A percentile compares a stretch with the other conserved stretches of the same genome.
These are phyloP conservation scores for Brienomyrus brachyistius DNA, from an alignment of 2,113 vertebrate species.

Conservation along the genomic window DNA sequence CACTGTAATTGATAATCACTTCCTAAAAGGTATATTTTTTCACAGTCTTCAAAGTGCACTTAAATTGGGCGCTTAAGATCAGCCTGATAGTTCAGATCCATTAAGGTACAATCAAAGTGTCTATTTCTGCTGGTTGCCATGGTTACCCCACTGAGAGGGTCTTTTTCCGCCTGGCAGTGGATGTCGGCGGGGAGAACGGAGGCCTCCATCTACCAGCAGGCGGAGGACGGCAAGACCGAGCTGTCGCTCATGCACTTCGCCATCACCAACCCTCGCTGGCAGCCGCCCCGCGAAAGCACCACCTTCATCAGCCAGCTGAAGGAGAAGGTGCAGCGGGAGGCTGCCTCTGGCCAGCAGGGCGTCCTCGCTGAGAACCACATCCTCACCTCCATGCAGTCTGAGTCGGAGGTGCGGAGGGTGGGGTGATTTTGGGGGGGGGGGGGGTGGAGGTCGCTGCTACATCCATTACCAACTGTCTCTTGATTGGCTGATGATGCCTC, in stretches of 20 bases:
- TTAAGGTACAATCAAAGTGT: background rate
- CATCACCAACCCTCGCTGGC: slow-evolving; percentile 97
- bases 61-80: background rate
- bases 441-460: background rate
- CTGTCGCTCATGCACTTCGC: slow-evolving; percentile 98
- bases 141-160: background rate
- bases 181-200: slow-evolving; percentile 91
- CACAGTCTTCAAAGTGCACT: background rate
- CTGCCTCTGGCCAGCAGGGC: slow-evolving; percentile 61
- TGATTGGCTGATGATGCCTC: background rate
- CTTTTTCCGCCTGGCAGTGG: slow-evolving; percentile 63
- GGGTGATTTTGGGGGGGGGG: background rate
- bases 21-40: background rate
- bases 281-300: slow-evolving; percentile 86
- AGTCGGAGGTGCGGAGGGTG: slow-evolving; percentile 70
- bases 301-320: slow-evolving; percentile 94
- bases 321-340: slow-evolving; percentile 86
- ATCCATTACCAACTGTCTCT: background rate
- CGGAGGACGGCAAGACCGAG: slow-evolving; percentile 93
- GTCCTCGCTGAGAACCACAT: slow-evolving; percentile 65
- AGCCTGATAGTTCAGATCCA: background rate
- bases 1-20: background rate
- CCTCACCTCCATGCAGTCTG: slow-evolving; percentile 75
- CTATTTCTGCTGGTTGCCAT: background rate
- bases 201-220: slow-evolving; percentile 96